A percentile compares a stretch with the other conserved stretches of the same genome.
These are phyloP conservation scores for Ailurus styani DNA, from an alignment of 2,113 vertebrate species.

Conservation along the genomic window DNA sequence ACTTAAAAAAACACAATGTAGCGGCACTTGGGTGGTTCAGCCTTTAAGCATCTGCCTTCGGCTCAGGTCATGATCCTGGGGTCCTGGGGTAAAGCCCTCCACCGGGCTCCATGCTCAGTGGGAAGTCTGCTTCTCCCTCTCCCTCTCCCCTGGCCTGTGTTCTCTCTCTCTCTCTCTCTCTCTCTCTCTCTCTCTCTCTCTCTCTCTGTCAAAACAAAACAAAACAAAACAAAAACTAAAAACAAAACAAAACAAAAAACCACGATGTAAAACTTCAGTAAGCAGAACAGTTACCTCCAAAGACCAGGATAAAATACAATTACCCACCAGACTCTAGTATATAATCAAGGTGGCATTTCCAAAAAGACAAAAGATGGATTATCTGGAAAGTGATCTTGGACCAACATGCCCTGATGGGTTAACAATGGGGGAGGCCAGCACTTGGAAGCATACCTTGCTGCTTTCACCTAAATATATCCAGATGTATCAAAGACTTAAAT, in stretches of 20 bases:
- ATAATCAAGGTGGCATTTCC: neutral
- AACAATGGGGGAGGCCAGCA: neutral
- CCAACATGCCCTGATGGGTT: neutral
- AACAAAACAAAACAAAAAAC: neutral
- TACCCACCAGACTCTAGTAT: neutral
- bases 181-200: too few relatives aligned
- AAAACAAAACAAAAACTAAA: too few relatives aligned
- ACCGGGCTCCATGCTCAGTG: too few relatives aligned
- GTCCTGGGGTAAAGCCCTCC: too few relatives aligned
- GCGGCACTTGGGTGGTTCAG: too few relatives aligned
- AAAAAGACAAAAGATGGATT: neutral
- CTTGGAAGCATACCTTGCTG: neutral
- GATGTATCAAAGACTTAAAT: neutral
- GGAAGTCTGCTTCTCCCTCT: too few relatives aligned
- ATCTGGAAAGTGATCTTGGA: neutral
- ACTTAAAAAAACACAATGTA: neutral
- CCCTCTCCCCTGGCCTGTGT: too few relatives aligned
- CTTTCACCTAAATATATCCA: neutral
- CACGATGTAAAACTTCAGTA: neutral
- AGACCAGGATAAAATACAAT: neutral
- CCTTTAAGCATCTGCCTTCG: too few relatives aligned
- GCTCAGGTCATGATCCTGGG: too few relatives aligned
- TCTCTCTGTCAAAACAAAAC: too few relatives aligned
- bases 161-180: too few relatives aligned
- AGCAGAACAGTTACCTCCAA: neutral